Evolutionary conservation across 1,140 invertebrate species (phyloP).

Genomic region (Drosophila asahinai): DNA sequence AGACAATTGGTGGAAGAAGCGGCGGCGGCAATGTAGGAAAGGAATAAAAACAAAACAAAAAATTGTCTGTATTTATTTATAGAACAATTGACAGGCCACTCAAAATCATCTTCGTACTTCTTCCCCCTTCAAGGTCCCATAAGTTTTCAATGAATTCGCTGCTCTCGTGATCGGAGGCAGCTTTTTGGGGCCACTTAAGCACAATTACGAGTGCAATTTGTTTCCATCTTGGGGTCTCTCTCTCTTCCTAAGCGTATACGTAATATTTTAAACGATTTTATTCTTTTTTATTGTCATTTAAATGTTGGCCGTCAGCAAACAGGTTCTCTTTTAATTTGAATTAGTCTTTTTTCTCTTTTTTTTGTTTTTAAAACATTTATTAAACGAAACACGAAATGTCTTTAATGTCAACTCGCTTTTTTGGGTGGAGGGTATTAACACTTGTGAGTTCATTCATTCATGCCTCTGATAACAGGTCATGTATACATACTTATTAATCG

Average conservation of each 20-base stretch:
- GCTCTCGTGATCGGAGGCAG: constrained; percentile 57
- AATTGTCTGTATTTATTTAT: constrained; percentile 64
- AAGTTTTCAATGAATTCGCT: constrained; percentile 67
- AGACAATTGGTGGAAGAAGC: constrained; percentile 54
- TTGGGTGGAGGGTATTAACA: constrained; percentile 77
- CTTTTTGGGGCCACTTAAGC: constrained; percentile 71
- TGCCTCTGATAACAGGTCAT: constrained; percentile 71
- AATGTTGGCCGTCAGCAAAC: constrained; percentile 59
- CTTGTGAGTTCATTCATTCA: constrained; percentile 77
- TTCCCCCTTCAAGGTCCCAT: constrained; percentile 22
- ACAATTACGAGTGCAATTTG: constrained; percentile 79
- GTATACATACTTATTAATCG: not conserved
- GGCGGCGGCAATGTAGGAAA: not conserved
- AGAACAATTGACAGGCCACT: constrained; percentile 78
- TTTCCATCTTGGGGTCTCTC: constrained; percentile 65
- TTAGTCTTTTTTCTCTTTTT: constrained; percentile 43
- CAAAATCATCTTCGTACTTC: constrained; percentile 38
- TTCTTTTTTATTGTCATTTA: constrained; percentile 75
- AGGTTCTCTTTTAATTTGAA: constrained; percentile 63
- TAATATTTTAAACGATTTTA: constrained; percentile 82
- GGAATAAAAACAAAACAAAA: constrained; percentile 23
- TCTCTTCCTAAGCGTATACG: constrained; percentile 59
- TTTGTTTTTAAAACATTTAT: constrained; percentile 60
- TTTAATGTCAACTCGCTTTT: constrained; percentile 72
- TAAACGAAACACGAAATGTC: constrained; percentile 44